Evolutionary conservation across 2,888 invertebrate species (phyloP).

Genomic region (Gymnoscelis rufifasciata): DNA sequence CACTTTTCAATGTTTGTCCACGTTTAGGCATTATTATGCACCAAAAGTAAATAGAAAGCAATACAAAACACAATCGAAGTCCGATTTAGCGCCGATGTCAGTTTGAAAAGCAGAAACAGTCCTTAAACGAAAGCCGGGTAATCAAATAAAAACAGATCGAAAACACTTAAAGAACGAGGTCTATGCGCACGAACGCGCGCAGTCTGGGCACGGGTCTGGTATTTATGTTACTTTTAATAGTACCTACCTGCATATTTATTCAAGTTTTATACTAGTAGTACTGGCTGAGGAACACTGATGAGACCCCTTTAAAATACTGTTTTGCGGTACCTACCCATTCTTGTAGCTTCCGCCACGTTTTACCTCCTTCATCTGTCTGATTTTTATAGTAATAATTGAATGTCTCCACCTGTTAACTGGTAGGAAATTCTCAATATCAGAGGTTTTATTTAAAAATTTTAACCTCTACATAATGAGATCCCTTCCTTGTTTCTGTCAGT

Average conservation of each 20-base stretch:
- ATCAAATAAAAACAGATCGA: slow-evolving; percentile 13
- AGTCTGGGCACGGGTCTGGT: too few relatives aligned
- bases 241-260: too few relatives aligned
- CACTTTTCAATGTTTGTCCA: slow-evolving; percentile 21
- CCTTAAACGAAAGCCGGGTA: slow-evolving; percentile 14
- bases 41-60: slow-evolving; percentile 6
- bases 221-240: too few relatives aligned
- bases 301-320: too few relatives aligned
- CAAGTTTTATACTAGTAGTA: too few relatives aligned
- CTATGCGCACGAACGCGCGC: background rate
- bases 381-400: too few relatives aligned
- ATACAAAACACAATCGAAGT: slow-evolving; percentile 14
- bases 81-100: slow-evolving; percentile 13
- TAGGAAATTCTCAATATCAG: background rate
- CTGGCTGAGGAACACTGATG: too few relatives aligned
- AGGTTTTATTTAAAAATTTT: background rate
- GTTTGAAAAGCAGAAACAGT: slow-evolving; percentile 5
- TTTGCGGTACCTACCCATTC: too few relatives aligned
- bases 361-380: too few relatives aligned
- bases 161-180: slow-evolving; percentile 6
- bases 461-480: background rate
- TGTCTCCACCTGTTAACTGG: too few relatives aligned
- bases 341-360: too few relatives aligned
- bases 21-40: slow-evolving; percentile 20
- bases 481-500: background rate